Conservation (phyloP, 2,113 vertebrate species). For the Asarcornis scutulata region DNA sequence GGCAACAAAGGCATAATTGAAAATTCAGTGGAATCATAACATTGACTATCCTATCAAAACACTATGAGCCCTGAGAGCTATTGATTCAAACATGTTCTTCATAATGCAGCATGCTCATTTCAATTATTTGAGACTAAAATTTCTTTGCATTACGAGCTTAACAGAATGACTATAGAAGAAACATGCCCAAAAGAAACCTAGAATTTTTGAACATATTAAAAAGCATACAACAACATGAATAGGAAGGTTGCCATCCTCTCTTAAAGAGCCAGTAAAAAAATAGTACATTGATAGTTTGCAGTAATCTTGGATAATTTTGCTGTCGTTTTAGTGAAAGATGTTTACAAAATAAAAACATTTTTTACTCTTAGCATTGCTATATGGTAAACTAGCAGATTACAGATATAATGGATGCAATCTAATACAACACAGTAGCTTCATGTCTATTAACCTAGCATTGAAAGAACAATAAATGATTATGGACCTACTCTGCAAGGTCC, state of each 20-base stretch:
- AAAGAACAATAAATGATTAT: not conserved
- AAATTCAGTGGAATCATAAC: not conserved
- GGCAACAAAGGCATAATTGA: not conserved
- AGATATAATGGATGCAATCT: not conserved
- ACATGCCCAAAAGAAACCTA: not conserved
- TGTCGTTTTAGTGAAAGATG: not conserved
- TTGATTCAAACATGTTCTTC: not conserved
- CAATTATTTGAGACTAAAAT: not conserved
- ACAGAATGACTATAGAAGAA: not conserved
- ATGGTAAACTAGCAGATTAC: not conserved
- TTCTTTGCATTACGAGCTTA: not conserved
- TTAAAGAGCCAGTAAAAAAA: not conserved
- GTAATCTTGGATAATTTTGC: not conserved
- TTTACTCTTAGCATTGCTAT: not conserved
- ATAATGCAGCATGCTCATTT: not conserved
- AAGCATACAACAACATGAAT: not conserved
- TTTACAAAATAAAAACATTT: not conserved
- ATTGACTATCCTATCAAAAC: not conserved
- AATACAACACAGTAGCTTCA: not conserved
- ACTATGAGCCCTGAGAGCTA: not conserved
- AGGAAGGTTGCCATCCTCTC: not conserved
- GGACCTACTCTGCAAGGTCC: not conserved
- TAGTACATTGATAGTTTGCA: not conserved
- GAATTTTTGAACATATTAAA: not conserved
- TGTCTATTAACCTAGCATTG: not conserved